Evolutionary conservation across 2,888 invertebrate genomes (phyloP).

Genomic region (Alentia gelatinosa): DNA sequence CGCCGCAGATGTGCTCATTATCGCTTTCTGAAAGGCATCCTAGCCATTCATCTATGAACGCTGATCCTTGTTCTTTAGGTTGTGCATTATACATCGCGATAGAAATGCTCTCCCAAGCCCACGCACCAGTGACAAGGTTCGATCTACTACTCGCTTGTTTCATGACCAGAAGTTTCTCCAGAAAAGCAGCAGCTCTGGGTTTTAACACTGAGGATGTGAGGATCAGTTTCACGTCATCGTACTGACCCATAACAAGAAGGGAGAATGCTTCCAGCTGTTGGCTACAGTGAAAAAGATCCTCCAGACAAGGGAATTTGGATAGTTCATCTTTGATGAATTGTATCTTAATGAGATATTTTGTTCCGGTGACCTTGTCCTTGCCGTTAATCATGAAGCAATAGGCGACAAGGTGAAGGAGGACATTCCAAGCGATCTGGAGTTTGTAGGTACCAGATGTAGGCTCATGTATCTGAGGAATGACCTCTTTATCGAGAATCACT

Average conservation of each 20-base stretch:
- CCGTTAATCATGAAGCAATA: not conserved
- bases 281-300: not conserved
- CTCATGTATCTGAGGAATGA: not conserved
- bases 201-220: not conserved
- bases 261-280: not conserved
- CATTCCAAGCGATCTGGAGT: not conserved
- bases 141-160: not conserved
- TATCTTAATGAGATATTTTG: not conserved
- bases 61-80: not conserved
- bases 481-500: not conserved
- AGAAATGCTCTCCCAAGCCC: not conserved
- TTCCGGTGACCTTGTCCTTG: not conserved
- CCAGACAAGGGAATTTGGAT: not conserved
- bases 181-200: not conserved
- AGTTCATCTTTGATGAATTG: not conserved
- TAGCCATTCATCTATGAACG: not conserved
- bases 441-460: not conserved
- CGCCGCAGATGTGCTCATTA: not conserved
- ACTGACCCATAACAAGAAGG: not conserved
- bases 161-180: not conserved
- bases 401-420: not conserved
- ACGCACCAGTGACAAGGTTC: not conserved
- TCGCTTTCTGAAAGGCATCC: not conserved
- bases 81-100: not conserved
- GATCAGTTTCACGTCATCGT: not conserved